Base-by-base conservation (phyloP, 2,113 vertebrate species). In the Sciurus niger region DNA sequence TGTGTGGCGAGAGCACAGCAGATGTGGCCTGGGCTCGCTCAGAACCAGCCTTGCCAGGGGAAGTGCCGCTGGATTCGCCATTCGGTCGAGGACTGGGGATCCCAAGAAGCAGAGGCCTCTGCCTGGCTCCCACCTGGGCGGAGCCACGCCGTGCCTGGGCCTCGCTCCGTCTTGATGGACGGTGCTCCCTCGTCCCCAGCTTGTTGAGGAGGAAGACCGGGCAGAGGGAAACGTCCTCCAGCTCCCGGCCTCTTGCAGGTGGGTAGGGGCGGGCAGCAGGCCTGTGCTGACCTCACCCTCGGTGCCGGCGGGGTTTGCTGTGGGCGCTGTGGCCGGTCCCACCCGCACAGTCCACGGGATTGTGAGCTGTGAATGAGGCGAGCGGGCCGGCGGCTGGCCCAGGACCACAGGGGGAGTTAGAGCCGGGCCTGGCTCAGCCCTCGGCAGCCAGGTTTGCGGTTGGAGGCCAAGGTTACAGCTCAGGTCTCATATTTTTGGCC, bases 331-430 rank as follows among this genome's bases (percentile, higher is more conserved):
- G 72, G 55, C 9, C 60, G 18, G 28, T 10, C 30, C n/a, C 13
- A 2, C 34, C 24, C 32, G 32, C 24, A 25, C 65, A 83, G 46
- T 25, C 40, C 34, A 51, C 7, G 14, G 18, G 84, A 22, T 10
- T 30, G n/a, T 46, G 3, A 51, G 37, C n/a, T 85, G 60, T 28
- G 60, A 63, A 10, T 0, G 24, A 28, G 60, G 20, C 73, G 37
- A 9, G 5, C 25, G 58, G 63, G 58, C 67, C 14, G n/a, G 20
- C 18, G 22, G 46, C 73, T 46, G 4, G 2, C 77, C 68, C 8
- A 51, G 78, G 91, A 93, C 93, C 97, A 78, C 96, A 85, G 92
- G 10, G 34, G 53, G 30, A 46, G 73, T 80, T 58, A 53, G 53
- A 18, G 2, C 40, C 0, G 18, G 78, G 78, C 63, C 79, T 3